Evolutionary conservation across 2,888 invertebrate genomes (phyloP).

Genomic region (Drosophila tripunctata): DNA sequence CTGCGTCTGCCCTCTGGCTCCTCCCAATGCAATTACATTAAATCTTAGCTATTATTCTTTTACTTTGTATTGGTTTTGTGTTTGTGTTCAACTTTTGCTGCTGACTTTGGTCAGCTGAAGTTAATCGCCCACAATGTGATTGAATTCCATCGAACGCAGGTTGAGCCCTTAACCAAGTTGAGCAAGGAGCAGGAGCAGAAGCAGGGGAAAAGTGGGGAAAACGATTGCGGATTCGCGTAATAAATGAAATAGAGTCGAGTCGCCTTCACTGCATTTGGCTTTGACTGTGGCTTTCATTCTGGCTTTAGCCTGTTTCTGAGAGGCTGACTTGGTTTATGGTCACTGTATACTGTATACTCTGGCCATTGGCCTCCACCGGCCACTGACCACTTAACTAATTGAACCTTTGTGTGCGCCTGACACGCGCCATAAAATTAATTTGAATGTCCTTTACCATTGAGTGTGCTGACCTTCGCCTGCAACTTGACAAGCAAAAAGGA

Average conservation of each 20-base stretch:
- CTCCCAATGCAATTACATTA: slow-evolving; percentile 71
- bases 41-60: slow-evolving; percentile 77
- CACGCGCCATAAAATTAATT: slow-evolving; percentile 73
- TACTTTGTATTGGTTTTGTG: slow-evolving; percentile 61
- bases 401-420: slow-evolving; percentile 72
- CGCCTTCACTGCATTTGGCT: slow-evolving; percentile 49
- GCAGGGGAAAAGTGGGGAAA: background rate
- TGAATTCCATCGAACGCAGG: slow-evolving; percentile 79
- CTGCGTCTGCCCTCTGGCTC: slow-evolving; percentile 4
- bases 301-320: slow-evolving; percentile 49
- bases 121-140: slow-evolving; percentile 81
- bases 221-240: slow-evolving; percentile 43
- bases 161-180: slow-evolving; percentile 36
- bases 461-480: slow-evolving; percentile 29
- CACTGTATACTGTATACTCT: too few species aligned
- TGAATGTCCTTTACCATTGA: slow-evolving; percentile 26
- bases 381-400: slow-evolving; percentile 76
- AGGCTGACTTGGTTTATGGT: slow-evolving; percentile 64
- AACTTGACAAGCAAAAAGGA: slow-evolving; percentile 5
- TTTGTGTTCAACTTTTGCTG: slow-evolving; percentile 54
- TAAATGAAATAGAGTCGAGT: slow-evolving; percentile 71
- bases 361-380: slow-evolving; percentile 41
- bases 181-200: too few species aligned
- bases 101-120: slow-evolving; percentile 57
- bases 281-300: slow-evolving; percentile 22